phyloP scores from a whole-genome alignment of 2,113 vertebrate species.

The Thalassarche chlororhynchos region DNA sequence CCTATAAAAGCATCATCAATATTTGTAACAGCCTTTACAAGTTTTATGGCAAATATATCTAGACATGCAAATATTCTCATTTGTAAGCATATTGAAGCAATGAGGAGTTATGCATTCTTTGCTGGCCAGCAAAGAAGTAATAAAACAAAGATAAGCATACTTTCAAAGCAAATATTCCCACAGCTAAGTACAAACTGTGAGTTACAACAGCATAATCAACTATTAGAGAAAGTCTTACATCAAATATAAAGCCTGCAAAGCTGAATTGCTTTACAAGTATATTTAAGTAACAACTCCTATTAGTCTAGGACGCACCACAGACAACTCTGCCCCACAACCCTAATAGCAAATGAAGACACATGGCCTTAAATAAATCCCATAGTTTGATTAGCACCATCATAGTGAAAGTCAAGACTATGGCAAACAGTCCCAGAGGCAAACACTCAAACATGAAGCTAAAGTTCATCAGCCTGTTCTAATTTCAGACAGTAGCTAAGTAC shows the following conservation, averaged over 20 bases:
- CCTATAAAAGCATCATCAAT: constrained; percentile 1
- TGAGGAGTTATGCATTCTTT: constrained; percentile 2
- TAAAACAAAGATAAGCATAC: background rate
- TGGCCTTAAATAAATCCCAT: background rate
- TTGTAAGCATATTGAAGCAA: background rate
- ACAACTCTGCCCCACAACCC: background rate
- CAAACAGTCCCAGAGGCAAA: background rate
- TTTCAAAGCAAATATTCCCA: constrained; percentile 13
- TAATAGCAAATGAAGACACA: background rate
- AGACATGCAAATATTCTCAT: background rate
- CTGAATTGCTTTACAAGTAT: background rate
- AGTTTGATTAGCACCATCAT: background rate
- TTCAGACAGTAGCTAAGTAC: background rate
- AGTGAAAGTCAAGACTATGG: background rate
- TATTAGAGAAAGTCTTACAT: background rate
- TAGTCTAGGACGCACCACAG: background rate
- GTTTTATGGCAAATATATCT: background rate
- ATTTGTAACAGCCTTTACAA: background rate
- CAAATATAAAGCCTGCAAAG: background rate
- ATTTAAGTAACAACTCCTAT: background rate
- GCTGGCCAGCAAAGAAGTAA: background rate
- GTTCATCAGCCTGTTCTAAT: background rate
- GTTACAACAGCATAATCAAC: background rate
- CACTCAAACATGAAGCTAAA: background rate
- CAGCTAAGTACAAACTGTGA: background rate